A percentile compares a stretch with the other conserved stretches of the same genome.
These are phyloP conservation scores for Ashinkailepas kermadecensis DNA, from an alignment of 2,888 invertebrate species.

Conservation along the genomic window DNA sequence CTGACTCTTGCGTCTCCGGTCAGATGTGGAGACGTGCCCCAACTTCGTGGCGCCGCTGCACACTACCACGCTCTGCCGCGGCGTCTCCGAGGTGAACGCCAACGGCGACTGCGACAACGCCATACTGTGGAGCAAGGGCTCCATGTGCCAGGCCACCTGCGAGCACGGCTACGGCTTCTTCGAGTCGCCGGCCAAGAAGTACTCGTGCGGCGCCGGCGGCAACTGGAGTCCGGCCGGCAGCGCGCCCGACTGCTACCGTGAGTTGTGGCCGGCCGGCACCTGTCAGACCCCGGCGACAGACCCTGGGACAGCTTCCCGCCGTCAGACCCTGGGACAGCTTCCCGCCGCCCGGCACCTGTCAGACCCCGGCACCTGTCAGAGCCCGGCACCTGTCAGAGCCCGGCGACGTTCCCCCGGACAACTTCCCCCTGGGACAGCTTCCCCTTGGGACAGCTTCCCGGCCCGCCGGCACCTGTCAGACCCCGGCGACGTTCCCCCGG, in stretches of 20 bases:
- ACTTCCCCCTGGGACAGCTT: too few species aligned
- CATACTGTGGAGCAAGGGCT: conserved; percentile 34
- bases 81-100: conserved; percentile 34
- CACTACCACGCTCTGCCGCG: conserved; percentile 33
- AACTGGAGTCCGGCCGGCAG: conserved; percentile 32
- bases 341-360: too few species aligned
- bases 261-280: conserved; percentile 5
- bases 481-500: too few species aligned
- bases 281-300: too few species aligned
- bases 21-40: conserved; percentile 34
- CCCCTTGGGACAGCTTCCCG: too few species aligned
- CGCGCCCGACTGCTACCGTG: conserved; percentile 34
- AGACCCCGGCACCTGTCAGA: too few species aligned
- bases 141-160: conserved; percentile 33
- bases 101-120: conserved; percentile 33
- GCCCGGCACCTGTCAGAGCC: too few species aligned
- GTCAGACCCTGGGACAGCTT: too few species aligned
- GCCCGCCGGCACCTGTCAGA: too few species aligned
- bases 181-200: conserved; percentile 33
- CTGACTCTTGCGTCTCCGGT: too few species aligned
- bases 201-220: conserved; percentile 33
- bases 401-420: too few species aligned
- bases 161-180: conserved; percentile 33
- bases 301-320: too few species aligned
- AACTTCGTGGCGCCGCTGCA: conserved; percentile 34